Conservation (phyloP, 1,140 invertebrate genomes). For the Hyles euphorbiae region DNA sequence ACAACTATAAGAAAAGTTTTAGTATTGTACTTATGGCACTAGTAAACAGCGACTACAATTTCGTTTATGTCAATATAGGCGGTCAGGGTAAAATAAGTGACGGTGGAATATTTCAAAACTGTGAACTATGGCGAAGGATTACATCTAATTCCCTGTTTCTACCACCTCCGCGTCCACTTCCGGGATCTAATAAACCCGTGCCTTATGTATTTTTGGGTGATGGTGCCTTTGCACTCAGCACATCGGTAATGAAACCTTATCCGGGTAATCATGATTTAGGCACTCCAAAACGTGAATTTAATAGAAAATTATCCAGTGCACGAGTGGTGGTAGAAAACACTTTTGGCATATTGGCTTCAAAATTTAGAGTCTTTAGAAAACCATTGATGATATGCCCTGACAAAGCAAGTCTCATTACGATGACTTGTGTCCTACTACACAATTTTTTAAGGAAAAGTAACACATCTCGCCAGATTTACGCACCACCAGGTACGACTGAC, state of each 20-base stretch:
- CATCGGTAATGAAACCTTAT: constrained; percentile 1
- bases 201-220: too few species aligned
- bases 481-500: constrained; percentile 27
- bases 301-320: constrained; percentile 15
- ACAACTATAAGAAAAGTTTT: too few species aligned
- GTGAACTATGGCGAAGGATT: too few species aligned
- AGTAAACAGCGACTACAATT: too few species aligned
- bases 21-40: too few species aligned
- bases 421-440: constrained; percentile 24
- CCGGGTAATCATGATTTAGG: constrained; percentile 10
- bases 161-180: too few species aligned
- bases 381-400: constrained; percentile 8
- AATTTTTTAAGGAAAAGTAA: constrained; percentile 22
- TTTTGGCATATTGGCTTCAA: constrained; percentile 18
- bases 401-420: constrained; percentile 11
- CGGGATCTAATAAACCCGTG: too few species aligned
- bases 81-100: too few species aligned
- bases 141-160: too few species aligned
- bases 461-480: constrained; percentile 16
- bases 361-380: constrained; percentile 16
- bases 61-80: too few species aligned
- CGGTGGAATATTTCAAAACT: too few species aligned
- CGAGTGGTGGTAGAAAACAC: constrained; percentile 23
- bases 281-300: constrained; percentile 18
- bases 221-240: too few species aligned